Conservation (phyloP, 64 coral and sea anemone genomes). For the Exaiptasia diaphana region DNA sequence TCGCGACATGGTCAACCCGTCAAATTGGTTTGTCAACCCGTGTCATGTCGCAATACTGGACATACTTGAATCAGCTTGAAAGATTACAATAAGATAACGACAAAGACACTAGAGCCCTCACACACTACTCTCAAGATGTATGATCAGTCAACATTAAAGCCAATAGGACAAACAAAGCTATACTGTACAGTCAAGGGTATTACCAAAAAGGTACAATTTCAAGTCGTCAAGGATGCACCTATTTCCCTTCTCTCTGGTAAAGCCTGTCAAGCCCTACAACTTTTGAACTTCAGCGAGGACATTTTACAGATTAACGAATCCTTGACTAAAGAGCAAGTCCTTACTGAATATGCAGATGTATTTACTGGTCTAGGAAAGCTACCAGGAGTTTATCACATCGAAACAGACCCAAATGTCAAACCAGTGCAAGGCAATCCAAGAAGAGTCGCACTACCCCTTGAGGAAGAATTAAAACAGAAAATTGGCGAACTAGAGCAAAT, state of each 20-base stretch:
- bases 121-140: conserved; percentile 22
- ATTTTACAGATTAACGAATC: background rate
- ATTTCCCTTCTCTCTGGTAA: conserved; percentile 16
- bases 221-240: background rate
- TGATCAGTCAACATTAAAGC: conserved; percentile 22
- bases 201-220: conserved; percentile 6
- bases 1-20: no score
- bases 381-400: conserved; percentile 31
- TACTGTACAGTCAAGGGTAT: conserved; percentile 22
- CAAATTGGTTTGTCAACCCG: no score
- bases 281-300: conserved; percentile 1
- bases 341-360: conserved; percentile 26
- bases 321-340: conserved; percentile 6
- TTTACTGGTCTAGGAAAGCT: conserved; percentile 52
- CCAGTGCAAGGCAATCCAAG: conserved; percentile 41
- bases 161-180: conserved; percentile 22
- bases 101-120: background rate
- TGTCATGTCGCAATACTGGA: no score
- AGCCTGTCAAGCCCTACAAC: conserved; percentile 18
- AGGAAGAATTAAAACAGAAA: conserved; percentile 34
- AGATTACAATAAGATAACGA: conserved; percentile 25
- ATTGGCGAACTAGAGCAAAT: conserved; percentile 39
- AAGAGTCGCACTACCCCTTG: conserved; percentile 32
- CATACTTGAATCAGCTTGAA: conserved; percentile 1
- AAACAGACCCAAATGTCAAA: conserved; percentile 30